A percentile compares a stretch with the other conserved stretches of the same genome.
phyloP scores from a whole-genome alignment of 2,888 invertebrate species.

The Belgica antarctica region DNA sequence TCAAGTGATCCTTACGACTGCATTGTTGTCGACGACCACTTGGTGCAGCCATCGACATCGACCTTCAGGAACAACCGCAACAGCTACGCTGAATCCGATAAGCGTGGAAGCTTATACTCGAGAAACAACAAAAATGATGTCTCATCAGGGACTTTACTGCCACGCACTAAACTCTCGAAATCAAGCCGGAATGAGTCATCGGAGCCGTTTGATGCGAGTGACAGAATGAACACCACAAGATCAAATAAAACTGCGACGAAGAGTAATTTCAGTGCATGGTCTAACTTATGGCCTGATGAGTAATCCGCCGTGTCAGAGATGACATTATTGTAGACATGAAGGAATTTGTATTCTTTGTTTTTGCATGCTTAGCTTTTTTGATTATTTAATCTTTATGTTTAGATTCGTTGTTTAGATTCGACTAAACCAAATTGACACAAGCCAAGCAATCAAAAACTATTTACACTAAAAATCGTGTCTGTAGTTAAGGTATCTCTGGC shows the following conservation, averaged over 20 bases:
- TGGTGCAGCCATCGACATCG: constrained; percentile 55
- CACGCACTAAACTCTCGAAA: constrained; percentile 69
- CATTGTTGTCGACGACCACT: constrained; percentile 79
- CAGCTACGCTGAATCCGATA: constrained; percentile 54
- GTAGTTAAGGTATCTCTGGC: too few species aligned
- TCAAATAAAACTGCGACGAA: constrained; percentile 50
- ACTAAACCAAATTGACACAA: too few species aligned
- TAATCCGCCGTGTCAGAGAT: too few species aligned
- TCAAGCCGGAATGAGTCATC: constrained; percentile 51
- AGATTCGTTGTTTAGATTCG: too few species aligned
- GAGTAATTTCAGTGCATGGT: constrained; percentile 84
- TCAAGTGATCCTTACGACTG: constrained; percentile 76
- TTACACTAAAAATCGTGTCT: too few species aligned
- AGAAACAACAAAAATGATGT: not conserved
- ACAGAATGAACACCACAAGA: constrained; percentile 42
- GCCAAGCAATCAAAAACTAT: too few species aligned
- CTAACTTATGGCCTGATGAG: constrained; percentile 81
- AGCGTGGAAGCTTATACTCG: not conserved
- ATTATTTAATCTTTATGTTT: too few species aligned
- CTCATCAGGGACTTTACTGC: constrained; percentile 56
- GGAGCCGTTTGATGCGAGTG: constrained; percentile 49
- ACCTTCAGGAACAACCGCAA: constrained; percentile 56
- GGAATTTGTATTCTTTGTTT: too few species aligned
- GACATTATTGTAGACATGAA: too few species aligned
- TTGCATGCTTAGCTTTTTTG: too few species aligned